These are phyloP conservation scores for Oreortyx pictus DNA, from an alignment of 2,797 vertebrate species.

Conservation along the genomic window DNA sequence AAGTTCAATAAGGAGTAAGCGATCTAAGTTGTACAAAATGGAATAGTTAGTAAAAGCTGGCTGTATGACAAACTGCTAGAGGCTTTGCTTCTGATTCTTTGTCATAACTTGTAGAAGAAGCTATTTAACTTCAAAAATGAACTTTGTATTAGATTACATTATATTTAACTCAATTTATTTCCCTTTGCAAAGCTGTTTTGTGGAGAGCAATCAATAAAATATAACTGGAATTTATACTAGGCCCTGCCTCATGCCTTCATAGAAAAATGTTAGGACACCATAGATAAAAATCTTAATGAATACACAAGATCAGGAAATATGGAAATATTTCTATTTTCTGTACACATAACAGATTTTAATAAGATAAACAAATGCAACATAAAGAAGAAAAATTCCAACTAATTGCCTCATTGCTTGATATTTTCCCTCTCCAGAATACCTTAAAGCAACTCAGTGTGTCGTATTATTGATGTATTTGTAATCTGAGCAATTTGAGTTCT, in stretches of 20 bases:
- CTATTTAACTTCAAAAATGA: conserved; percentile 26
- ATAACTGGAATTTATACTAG: conserved; percentile 30
- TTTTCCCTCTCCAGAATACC: neutral
- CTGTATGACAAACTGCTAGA: neutral
- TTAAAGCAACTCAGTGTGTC: neutral
- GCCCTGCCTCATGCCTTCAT: neutral
- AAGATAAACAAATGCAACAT: neutral
- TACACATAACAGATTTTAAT: neutral
- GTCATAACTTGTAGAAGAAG: neutral
- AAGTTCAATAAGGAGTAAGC: neutral
- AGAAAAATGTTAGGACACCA: neutral
- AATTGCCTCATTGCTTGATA: neutral
- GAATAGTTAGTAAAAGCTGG: neutral
- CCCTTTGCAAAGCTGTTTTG: neutral
- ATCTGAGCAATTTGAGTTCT: neutral
- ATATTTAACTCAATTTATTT: neutral
- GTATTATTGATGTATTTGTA: conserved; percentile 40
- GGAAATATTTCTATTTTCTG: neutral
- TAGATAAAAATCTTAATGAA: neutral
- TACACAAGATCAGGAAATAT: neutral
- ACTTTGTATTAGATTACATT: neutral
- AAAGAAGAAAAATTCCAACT: neutral
- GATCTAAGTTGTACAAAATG: neutral
- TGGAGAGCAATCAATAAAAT: conserved; percentile 14
- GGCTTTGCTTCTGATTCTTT: conserved; percentile 8